Conservation (phyloP, 2,113 vertebrate species). For the Corvus moneduloides region DNA sequence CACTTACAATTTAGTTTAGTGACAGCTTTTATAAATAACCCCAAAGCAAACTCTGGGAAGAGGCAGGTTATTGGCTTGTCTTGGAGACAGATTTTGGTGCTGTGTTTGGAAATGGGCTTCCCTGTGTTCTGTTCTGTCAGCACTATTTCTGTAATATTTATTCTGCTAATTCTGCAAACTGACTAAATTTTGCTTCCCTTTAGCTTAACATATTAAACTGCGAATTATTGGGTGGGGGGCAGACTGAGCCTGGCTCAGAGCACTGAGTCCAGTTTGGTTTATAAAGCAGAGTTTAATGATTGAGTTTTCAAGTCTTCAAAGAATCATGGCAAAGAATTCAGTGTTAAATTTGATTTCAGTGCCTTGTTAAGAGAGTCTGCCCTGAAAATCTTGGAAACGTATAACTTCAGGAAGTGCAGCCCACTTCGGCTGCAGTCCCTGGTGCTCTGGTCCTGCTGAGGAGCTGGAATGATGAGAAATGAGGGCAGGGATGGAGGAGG, state of each 20-base stretch:
- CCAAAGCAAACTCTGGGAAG: conserved; percentile 67
- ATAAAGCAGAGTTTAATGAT: rapidly evolving
- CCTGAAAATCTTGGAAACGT: background rate
- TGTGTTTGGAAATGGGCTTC: conserved; percentile 5
- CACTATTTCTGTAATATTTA: background rate
- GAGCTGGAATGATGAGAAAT: rapidly evolving
- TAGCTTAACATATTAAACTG: background rate
- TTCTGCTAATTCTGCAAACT: background rate
- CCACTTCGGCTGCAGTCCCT: background rate
- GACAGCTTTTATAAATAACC: conserved; percentile 75
- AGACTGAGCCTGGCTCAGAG: background rate
- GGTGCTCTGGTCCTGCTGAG: background rate
- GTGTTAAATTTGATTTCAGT: rapidly evolving
- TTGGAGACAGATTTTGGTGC: conserved; percentile 11
- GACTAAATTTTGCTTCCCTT: background rate
- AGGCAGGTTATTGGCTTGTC: conserved; percentile 23
- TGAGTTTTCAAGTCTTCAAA: background rate
- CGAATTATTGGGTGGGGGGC: background rate
- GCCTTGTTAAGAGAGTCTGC: background rate
- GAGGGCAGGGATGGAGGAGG: background rate
- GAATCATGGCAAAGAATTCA: background rate
- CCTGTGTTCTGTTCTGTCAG: background rate
- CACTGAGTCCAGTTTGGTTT: background rate
- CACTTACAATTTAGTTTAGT: conserved; percentile 71
- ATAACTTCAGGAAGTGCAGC: rapidly evolving